Base-by-base conservation (phyloP, 2,113 vertebrate genomes). In the Ictidomys tridecemlineatus region DNA sequence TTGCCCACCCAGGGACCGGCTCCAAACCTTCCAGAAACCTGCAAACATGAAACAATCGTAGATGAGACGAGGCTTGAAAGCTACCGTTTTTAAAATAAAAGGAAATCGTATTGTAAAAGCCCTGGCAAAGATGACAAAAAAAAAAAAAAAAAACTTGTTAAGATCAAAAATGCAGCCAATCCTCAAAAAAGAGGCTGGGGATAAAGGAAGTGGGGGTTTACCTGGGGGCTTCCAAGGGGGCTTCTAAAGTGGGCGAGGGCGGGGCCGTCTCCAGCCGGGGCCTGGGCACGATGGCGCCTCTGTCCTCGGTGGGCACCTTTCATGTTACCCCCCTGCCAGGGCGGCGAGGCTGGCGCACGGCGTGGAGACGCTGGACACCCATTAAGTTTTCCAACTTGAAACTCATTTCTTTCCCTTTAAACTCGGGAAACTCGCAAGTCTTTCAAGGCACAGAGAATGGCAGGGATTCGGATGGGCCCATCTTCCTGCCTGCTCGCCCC, bases 11-110 rank as follows among this genome's bases (percentile, higher is more conserved):
- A 77, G 34, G 74, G 79, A 91, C 96, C 45, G 24, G 82, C 56
- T 98, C 97, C 95, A 97, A 98, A 97, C 98, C 95, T 98, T 98
- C 92, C 74, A 97, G 97, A 98, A 93, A 96, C 97, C 95, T 95
- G 95, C 98, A 98, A 98, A 98, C 94, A 98, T 98, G 98, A 98
- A 98, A 98, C 98, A 98, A 98, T 98, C 96, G 85, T 65, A 98
- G 98, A 99, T 98, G 94, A 99, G 91, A 98, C 92, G 94, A 97
- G 65, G 95, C 95, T 94, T 98, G 65, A 98, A 98, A 96, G 95
- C 65, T 67, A 51, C 94, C 95, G 79, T 94, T 98, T 97, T 97
- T 94, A 97, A 96, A 98, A 98, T 98, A 97, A 97, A 97, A 98
- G 93, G 96, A 97, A 98, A 97, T 93, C 96, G 70, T 93, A 97